These are phyloP conservation scores for Zhengitettix transpicula DNA, from an alignment of 2,888 invertebrate species.

Conservation along the genomic window DNA sequence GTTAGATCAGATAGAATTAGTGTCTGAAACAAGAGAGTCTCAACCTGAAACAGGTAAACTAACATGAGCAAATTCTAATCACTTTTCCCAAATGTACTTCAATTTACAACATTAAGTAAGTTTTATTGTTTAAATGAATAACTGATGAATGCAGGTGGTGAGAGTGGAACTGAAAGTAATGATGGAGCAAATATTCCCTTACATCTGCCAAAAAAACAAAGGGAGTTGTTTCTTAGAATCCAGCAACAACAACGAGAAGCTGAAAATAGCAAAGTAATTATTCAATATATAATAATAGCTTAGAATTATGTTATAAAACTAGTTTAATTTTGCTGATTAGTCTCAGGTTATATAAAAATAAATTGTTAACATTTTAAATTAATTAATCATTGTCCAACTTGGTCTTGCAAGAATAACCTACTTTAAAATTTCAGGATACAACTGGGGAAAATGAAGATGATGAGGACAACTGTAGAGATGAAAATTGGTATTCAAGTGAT, in stretches of 20 bases:
- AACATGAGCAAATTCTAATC: too few relatives aligned
- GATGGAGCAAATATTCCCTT: slow-evolving; percentile 23
- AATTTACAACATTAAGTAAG: not conserved
- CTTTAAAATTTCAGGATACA: slow-evolving; percentile 2
- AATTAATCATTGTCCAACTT: not conserved
- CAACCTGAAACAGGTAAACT: not conserved
- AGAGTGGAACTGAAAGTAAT: slow-evolving; percentile 6
- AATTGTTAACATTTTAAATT: not conserved
- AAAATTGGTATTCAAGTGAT: slow-evolving; percentile 68
- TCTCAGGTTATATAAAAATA: not conserved
- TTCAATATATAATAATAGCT: not conserved
- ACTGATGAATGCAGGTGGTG: not conserved
- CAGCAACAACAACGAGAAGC: slow-evolving; percentile 38
- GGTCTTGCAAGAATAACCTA: not conserved
- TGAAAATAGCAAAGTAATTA: slow-evolving; percentile 13
- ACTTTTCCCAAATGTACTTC: not conserved
- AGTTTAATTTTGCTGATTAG: not conserved
- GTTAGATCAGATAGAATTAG: not conserved
- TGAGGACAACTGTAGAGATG: slow-evolving; percentile 19
- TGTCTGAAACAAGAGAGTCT: not conserved
- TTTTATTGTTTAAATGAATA: too few relatives aligned
- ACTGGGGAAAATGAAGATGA: slow-evolving; percentile 13
- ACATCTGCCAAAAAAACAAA: slow-evolving; percentile 44
- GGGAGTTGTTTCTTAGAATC: slow-evolving; percentile 47
- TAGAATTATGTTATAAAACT: not conserved